Base-by-base conservation (phyloP, 2,888 invertebrate species). In the Cryptocheilus praepositus region DNA sequence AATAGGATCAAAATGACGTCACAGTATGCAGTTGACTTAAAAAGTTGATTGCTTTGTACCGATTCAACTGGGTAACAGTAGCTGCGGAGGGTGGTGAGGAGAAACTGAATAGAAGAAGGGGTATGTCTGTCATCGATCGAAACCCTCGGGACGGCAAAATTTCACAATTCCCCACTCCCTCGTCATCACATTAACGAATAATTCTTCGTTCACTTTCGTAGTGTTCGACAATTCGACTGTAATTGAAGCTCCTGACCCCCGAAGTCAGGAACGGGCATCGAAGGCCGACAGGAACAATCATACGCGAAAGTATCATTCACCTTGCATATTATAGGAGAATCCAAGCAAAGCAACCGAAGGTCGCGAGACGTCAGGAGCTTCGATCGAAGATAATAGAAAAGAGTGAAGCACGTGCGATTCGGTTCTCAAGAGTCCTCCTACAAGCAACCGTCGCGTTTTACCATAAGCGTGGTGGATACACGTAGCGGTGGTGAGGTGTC, bases 401-500 rank as follows among this genome's bases (percentile, higher is more conserved):
- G 51, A 69, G 51, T 61, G 61, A 61, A 66, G 70, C 59, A 55
- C 45, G 67, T 69, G 57, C 68, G 62, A 63, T 67, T 70, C 55
- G 70, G 61, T 67, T 77, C 60, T 57, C 67, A 18, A 59, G 61
- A 55, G 44, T 74, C 57, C 61, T 67, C 53, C 62, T 64, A 62
- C 53, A 72, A 71, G 36, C 46, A 71, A 80, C 72, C 71, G 71
- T 80, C 80, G 75, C 73, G 77, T 83, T 82, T 76, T 15, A 66
- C 73, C 45, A 71, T 53, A 57, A 1, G 13, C 64, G 64, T 72
- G 72, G 67, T 74, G 61, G 70, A 72, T 76, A 76, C 66, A 77
- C 69, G 73, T 81, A 84, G 81, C 82, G 77, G 81, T 68, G 77
- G 81, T 68, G 78, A 81, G 79, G 80, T 36, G 36, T 85, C 82